phyloP scores from a whole-genome alignment of 2,888 invertebrate species.

The Drosophila paramelanica region DNA sequence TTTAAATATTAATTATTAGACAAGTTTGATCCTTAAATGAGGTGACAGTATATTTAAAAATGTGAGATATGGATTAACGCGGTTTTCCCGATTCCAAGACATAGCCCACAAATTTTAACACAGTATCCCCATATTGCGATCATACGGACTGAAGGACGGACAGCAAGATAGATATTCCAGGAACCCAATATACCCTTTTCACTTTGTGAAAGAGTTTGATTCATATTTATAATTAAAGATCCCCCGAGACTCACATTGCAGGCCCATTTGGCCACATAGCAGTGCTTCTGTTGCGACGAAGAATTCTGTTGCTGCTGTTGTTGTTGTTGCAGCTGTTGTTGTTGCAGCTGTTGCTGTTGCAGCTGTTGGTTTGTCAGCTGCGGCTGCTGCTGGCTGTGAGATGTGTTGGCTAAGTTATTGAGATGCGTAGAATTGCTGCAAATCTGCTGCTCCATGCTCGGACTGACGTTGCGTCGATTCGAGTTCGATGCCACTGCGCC shows the following conservation, averaged over 20 bases:
- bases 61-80: too few species aligned
- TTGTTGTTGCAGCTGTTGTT: conserved; percentile 30
- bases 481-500: conserved; percentile 77
- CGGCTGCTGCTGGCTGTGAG: conserved; percentile 57
- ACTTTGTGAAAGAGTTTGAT: neutral
- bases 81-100: too few species aligned
- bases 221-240: neutral
- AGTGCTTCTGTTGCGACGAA: conserved; percentile 75
- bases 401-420: conserved; percentile 81
- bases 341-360: conserved; percentile 61
- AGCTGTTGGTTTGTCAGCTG: conserved; percentile 50
- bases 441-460: conserved; percentile 74
- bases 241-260: conserved; percentile 85
- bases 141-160: too few species aligned
- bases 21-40: too few species aligned
- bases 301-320: conserved; percentile 65
- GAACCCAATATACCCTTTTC: too few species aligned
- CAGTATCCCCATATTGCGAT: too few species aligned
- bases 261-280: conserved; percentile 86
- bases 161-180: too few species aligned
- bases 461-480: conserved; percentile 78
- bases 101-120: too few species aligned
- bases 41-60: too few species aligned
- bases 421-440: conserved; percentile 75
- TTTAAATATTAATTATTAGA: too few species aligned